Evolutionary conservation across 2,113 vertebrate genomes (phyloP).

Genomic region (Panurus biarmicus): DNA sequence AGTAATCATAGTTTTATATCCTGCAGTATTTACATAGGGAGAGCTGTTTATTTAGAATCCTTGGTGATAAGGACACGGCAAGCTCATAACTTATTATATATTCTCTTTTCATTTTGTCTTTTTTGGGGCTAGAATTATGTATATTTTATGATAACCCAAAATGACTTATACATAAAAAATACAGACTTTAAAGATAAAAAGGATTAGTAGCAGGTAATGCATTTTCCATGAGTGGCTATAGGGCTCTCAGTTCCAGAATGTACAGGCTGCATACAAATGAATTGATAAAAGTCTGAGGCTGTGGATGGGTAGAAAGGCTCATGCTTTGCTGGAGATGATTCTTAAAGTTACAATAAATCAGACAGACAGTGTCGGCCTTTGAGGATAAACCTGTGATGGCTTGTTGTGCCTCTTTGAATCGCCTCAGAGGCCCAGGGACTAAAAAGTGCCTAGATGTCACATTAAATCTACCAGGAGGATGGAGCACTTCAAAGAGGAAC

Average conservation of each 20-base stretch:
- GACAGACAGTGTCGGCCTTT: constrained; percentile 86
- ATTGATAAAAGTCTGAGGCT: constrained; percentile 81
- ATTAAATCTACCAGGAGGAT: constrained; percentile 85
- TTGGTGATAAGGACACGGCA: constrained; percentile 71
- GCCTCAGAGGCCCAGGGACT: constrained; percentile 83
- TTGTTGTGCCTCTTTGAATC: constrained; percentile 84
- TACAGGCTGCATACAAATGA: constrained; percentile 84
- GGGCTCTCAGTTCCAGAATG: constrained; percentile 75
- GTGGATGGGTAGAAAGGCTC: constrained; percentile 74
- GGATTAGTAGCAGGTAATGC: constrained; percentile 87
- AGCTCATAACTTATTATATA: constrained; percentile 76
- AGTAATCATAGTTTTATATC: constrained; percentile 77
- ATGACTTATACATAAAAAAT: constrained; percentile 86
- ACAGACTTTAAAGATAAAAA: constrained; percentile 87
- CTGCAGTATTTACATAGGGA: constrained; percentile 78
- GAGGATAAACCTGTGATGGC: constrained; percentile 86
- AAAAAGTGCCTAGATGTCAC: constrained; percentile 86
- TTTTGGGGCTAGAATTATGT: constrained; percentile 75
- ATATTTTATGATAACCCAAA: constrained; percentile 86
- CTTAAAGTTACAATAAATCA: constrained; percentile 90
- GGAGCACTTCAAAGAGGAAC: constrained; percentile 83
- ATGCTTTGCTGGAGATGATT: constrained; percentile 83
- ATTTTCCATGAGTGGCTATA: constrained; percentile 88
- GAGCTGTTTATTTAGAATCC: constrained; percentile 80
- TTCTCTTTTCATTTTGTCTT: constrained; percentile 79